Evolutionary conservation across 2,113 vertebrate species (phyloP), one percentile per base, ranked within the genome.

Genomic region (Tachycineta bicolor): DNA sequence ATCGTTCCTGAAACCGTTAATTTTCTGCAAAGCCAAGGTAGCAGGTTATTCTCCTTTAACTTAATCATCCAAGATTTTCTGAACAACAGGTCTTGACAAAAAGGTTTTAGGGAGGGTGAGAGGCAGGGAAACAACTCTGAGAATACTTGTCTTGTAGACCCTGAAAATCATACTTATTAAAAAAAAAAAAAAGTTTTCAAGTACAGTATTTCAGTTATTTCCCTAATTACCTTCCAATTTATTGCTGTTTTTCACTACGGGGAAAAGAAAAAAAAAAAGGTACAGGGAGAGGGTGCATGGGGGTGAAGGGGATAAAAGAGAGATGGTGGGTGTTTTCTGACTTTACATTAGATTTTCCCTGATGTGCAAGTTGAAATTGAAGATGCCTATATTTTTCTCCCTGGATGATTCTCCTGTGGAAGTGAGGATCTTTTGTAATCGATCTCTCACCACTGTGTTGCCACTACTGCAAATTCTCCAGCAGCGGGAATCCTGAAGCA

Each of bases 291-390:
- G 20, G 25, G 31, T 37, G 7, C 18, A 2, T 5, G 18, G 1
- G 17, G 28, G 7, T 4, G 17, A 5, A 7, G 4, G 5, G 4
- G 24, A 2, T 11, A 18, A 23, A 41, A 7, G 26, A 14, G 18
- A 15, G 12, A 8, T 34, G 16, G 12, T 43, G 34, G 14, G 12
- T 43, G 58, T 50, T 77, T 34, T n/a, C 81, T 78, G 52, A 39
- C 13, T 58, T 71, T 23, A 46, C 14, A 4, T 77, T 34, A 74
- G 67, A 29, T 20, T 77, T 68, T 4, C 10, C 29, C 29, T 31
- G 20, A 43, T 3, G 1, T 58, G 60, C 5, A 1, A 50, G 52
- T 33, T 55, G 70, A 46, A 83, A 64, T 5, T 18, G 34, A 63
- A 75, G 60, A 26, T 0, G 2, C 5, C 58, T 52, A 11, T 39